A percentile compares a stretch with the other conserved stretches of the same genome.
Evolutionary conservation across 2,113 vertebrate species (phyloP).

Genomic region (Pomatorhinus ruficollis): DNA sequence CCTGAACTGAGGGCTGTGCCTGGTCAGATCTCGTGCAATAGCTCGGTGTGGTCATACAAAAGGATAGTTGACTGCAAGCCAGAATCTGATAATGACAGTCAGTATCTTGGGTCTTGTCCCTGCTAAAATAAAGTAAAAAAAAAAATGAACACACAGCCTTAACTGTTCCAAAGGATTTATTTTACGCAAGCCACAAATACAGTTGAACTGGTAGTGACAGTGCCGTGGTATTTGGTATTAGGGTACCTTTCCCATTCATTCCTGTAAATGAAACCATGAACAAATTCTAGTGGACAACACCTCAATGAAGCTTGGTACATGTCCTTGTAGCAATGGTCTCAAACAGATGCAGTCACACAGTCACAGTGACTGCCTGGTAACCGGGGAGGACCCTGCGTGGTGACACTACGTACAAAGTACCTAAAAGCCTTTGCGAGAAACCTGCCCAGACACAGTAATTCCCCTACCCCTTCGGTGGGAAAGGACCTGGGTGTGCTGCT

Average conservation of each 20-base stretch:
- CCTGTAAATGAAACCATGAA: not conserved
- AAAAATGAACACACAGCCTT: not conserved
- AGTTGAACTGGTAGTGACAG: not conserved
- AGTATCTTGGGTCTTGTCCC: not conserved
- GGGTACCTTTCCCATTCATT: not conserved
- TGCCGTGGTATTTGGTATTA: not conserved
- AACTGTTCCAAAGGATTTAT: not conserved
- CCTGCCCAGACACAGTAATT: not conserved
- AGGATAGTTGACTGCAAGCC: not conserved
- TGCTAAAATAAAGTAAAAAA: not conserved
- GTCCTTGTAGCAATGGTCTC: not conserved
- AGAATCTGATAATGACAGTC: not conserved
- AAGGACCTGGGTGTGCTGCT: not conserved
- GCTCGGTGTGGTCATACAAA: not conserved
- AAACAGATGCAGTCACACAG: not conserved
- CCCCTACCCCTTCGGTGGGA: rapidly evolving
- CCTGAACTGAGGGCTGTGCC: not conserved
- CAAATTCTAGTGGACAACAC: not conserved
- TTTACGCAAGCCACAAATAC: not conserved
- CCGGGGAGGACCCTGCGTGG: not conserved
- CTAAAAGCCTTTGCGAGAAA: not conserved
- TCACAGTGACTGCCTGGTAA: not conserved
- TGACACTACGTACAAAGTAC: rapidly evolving
- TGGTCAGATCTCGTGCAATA: rapidly evolving
- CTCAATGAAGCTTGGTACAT: not conserved